Evolutionary conservation across 2,888 invertebrate genomes (phyloP).

Genomic region (Charanyca ferruginea): DNA sequence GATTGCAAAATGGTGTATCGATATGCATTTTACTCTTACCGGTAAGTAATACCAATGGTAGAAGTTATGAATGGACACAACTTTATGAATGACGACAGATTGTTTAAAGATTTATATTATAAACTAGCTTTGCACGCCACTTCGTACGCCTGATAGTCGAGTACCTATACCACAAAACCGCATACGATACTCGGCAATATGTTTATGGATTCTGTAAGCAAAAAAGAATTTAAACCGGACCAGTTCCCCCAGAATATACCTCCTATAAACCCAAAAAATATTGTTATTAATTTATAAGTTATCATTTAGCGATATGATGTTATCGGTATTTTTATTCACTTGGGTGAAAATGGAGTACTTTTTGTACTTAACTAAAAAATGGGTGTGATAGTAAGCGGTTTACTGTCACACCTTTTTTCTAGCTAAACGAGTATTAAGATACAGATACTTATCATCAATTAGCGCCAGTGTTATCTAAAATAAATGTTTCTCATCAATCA

Average conservation of each 20-base stretch:
- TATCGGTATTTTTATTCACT: conserved; percentile 16
- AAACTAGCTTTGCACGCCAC: not conserved
- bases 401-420: conserved; percentile 24
- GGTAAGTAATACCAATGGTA: conserved; percentile 18
- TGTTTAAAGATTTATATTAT: not conserved
- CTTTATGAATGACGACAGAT: conserved; percentile 52
- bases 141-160: not conserved
- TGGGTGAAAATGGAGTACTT: not conserved
- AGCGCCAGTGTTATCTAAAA: conserved; percentile 35
- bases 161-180: too few species aligned
- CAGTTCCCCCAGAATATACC: too few species aligned
- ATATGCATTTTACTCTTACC: conserved; percentile 39
- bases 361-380: not conserved
- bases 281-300: not conserved
- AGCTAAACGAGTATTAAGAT: conserved; percentile 21
- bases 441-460: conserved; percentile 32
- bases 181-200: too few species aligned
- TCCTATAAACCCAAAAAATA: too few species aligned
- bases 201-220: too few species aligned
- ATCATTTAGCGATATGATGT: conserved; percentile 21
- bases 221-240: too few species aligned
- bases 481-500: conserved; percentile 37
- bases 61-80: conserved; percentile 53
- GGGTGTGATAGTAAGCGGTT: not conserved
- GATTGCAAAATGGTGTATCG: conserved; percentile 74